Evolutionary conservation across 1,140 invertebrate species (phyloP), one percentile per base, ranked within the genome.

Genomic region (Battus philenor): DNA sequence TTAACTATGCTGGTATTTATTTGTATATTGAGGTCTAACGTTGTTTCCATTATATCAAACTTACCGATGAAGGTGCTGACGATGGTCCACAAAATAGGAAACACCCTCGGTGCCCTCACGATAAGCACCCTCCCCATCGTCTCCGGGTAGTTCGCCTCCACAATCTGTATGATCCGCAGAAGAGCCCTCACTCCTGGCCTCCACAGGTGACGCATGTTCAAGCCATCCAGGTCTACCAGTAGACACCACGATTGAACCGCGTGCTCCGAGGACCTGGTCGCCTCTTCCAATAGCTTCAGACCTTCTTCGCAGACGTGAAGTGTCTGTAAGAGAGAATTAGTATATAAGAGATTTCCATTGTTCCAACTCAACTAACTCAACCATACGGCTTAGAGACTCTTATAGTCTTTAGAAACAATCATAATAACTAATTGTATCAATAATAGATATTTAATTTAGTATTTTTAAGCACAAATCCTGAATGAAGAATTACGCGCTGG

Each of bases 161-260:
- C 95, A 33, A 96, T 94, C 86, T 98, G 96, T 61, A 98, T 98
- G 62, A 98, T 97, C 47, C 93, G 89, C n/a, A 98, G 87, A 47
- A 98, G 87, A 16, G 94, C 93, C 77, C 94, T 92, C 47, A 98
- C 94, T 12, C 96, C 96, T 4, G 96, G 96, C 59, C 96, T 87
- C 97, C 97, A 98, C 29, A 98, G 87, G 86, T 98, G 97, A 12
- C 96, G 89, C 96, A 98, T 98, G 75, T 97, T 97, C 27, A 98
- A 86, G 0, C 96, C 96, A 82, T 98, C 97, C 48, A 98, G 86
- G 87, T 98, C 97, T 22, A 98, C 93, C 36, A 98, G 88, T 36
- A 97, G 88, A 39, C 94, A 93, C 95, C 96, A 98, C 20, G 94
- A 93, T 20, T 93, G 93, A 12, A 97, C 90, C 9, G 95, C 94